Evolutionary conservation across 2,113 vertebrate genomes (phyloP).

Genomic region (Cyrtonyx montezumae): DNA sequence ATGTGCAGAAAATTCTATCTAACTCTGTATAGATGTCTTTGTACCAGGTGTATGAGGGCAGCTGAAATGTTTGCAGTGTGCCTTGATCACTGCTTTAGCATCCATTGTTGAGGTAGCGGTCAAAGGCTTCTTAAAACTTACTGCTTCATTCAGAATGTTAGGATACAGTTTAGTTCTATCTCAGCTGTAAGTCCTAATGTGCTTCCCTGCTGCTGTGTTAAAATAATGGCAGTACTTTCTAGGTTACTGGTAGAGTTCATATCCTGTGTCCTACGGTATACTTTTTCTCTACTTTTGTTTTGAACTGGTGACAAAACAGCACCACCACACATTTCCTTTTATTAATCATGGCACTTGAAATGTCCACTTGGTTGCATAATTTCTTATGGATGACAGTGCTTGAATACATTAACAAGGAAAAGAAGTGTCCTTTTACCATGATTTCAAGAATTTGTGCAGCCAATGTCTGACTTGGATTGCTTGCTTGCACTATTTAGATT

Average conservation of each 20-base stretch:
- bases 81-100: background rate
- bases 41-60: background rate
- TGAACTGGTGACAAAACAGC: background rate
- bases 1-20: background rate
- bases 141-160: background rate
- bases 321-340: background rate
- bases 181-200: background rate
- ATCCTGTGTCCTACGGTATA: background rate
- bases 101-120: background rate
- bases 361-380: fast-evolving
- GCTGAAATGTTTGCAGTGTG: background rate
- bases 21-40: background rate
- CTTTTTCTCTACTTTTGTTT: background rate
- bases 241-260: slow-evolving; percentile 23
- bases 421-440: background rate
- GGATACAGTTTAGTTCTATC: slow-evolving; percentile 17
- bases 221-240: slow-evolving; percentile 8
- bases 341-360: background rate
- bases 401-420: background rate
- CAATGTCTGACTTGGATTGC: background rate
- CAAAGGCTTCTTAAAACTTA: slow-evolving; percentile 24
- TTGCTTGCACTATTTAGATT: background rate
- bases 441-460: background rate
- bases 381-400: background rate
- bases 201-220: background rate